Evolutionary conservation across 2,888 invertebrate species (phyloP).

Genomic region (Nomada goodeniana): DNA sequence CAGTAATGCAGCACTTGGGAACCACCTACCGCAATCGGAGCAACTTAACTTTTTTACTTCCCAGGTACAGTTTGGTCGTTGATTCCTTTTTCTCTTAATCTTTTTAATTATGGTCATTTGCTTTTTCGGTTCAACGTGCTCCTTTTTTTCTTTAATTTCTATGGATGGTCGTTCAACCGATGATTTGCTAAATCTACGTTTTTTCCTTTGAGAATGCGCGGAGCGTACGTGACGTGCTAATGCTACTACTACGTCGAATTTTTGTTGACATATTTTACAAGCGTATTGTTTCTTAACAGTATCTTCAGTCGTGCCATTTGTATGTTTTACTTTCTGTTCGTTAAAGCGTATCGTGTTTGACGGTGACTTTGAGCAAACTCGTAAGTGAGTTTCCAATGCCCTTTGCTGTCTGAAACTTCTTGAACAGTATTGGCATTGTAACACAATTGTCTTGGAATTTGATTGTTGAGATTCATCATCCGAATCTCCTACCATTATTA

Average conservation of each 20-base stretch:
- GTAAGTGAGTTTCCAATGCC: slow-evolving; percentile 77
- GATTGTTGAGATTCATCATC: slow-evolving; percentile 75
- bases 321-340: slow-evolving; percentile 50
- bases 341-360: slow-evolving; percentile 59
- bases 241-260: slow-evolving; percentile 80
- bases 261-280: slow-evolving; percentile 80
- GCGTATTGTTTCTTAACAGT: slow-evolving; percentile 73
- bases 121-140: slow-evolving; percentile 33
- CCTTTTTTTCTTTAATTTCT: slow-evolving; percentile 42
- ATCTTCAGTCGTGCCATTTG: slow-evolving; percentile 43
- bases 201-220: slow-evolving; percentile 75
- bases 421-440: slow-evolving; percentile 78
- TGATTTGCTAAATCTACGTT: slow-evolving; percentile 67
- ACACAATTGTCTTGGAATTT: slow-evolving; percentile 58
- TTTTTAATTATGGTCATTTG: slow-evolving; percentile 51
- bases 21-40: slow-evolving; percentile 78
- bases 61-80: slow-evolving; percentile 66
- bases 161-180: slow-evolving; percentile 40
- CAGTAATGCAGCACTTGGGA: slow-evolving; percentile 76
- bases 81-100: slow-evolving; percentile 58
- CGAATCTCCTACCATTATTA: slow-evolving; percentile 82
- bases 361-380: slow-evolving; percentile 77
- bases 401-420: slow-evolving; percentile 78
- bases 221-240: slow-evolving; percentile 80
- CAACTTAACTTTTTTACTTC: slow-evolving; percentile 77